These are phyloP conservation scores for Trileptium ribeirensis DNA, from an alignment of 2,888 invertebrate species.

Conservation along the genomic window DNA sequence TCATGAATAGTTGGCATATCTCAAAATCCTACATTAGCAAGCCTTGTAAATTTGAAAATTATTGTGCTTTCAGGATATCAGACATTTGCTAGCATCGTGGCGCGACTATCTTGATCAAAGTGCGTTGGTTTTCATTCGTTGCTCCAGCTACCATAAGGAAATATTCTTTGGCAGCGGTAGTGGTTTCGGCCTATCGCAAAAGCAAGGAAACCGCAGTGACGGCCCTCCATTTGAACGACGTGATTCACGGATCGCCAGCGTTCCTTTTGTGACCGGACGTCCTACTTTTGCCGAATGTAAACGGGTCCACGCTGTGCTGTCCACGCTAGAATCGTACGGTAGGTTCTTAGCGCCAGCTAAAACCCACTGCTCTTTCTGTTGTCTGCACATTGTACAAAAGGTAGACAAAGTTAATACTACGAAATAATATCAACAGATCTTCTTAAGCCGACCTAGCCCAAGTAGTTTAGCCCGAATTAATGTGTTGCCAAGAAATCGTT, in stretches of 20 bases:
- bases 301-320: slow-evolving; percentile 65
- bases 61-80: slow-evolving; percentile 62
- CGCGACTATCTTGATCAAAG: slow-evolving; percentile 62
- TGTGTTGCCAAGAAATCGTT: no score
- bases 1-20: no score
- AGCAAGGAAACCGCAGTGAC: neutral
- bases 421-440: no score
- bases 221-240: slow-evolving; percentile 50
- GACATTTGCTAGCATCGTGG: slow-evolving; percentile 67
- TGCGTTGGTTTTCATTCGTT: slow-evolving; percentile 68
- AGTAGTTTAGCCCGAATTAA: no score
- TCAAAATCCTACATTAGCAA: no score
- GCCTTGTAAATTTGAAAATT: no score
- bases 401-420: no score
- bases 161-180: slow-evolving; percentile 66
- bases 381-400: no score
- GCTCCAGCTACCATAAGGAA: slow-evolving; percentile 65
- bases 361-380: no score
- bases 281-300: slow-evolving; percentile 73
- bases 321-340: slow-evolving; percentile 45
- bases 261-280: slow-evolving; percentile 74
- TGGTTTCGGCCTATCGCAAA: slow-evolving; percentile 49
- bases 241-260: slow-evolving; percentile 62
- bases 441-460: no score
- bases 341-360: no score